Base-by-base conservation (phyloP, 2,113 vertebrate genomes). In the Hyperoodon ampullatus region DNA sequence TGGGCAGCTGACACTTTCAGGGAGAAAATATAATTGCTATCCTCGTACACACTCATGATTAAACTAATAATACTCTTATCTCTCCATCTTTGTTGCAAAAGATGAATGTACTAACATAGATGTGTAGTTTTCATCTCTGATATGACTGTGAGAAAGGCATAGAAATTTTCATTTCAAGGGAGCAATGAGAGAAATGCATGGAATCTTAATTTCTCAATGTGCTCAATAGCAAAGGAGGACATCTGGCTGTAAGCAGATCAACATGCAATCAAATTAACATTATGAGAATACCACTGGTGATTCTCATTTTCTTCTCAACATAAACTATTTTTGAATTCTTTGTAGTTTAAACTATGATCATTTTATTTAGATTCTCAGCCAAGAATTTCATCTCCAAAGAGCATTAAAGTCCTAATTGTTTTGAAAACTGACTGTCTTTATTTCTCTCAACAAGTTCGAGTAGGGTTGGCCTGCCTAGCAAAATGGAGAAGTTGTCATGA, bases 1-100 rank as follows among this genome's bases (percentile, higher is more conserved):
- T 87, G 90, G 93, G 39, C 77, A 96, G 60, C 94, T 96, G 75
- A 90, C 88, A 95, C 50, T 97, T 96, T 96, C 30, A 1, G 14
- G 74, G 75, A 96, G 90, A 91, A 95, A 97, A 94, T 39, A 77
- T 95, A 97, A 98, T 96, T 97, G 91, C 88, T 90, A 61, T 97
- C 90, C 83, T 95, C 68, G 96, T 81, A 75, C 42, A 81, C 10
- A 44, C 23, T 93, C 95, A 63, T 97, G 93, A 97, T 84, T 96
- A 96, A 92, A 92, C 77, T 95, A 97, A 97, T 94, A 95, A 96
- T 78, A 87, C 88, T 60, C 70, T 92, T 97, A 92, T 87, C 92
- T 96, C 96, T 97, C 83, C 77, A 1, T 98, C 82, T 95, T 93
- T 90, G 53, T 74, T 94, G 68, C 81, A 94, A 84, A 96, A 97